Conservation (phyloP, 2,797 vertebrate species). For the Pseudochaenichthys georgianus region DNA sequence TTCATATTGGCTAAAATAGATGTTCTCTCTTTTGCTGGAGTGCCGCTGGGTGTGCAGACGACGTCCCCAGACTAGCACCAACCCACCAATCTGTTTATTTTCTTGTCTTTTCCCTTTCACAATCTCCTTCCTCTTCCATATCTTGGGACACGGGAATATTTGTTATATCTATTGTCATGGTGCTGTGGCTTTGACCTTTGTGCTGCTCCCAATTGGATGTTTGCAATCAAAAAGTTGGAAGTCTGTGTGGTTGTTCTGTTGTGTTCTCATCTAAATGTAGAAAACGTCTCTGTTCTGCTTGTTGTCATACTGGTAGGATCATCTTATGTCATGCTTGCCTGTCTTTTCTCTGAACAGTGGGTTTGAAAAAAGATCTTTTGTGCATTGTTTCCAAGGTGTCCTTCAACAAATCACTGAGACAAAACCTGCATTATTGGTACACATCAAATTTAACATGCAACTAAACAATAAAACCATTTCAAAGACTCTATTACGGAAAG, state of each 20-base stretch:
- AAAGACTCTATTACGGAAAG: slow-evolving; percentile 3
- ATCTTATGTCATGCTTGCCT: slow-evolving; percentile 21
- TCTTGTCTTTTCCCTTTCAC: slow-evolving; percentile 65
- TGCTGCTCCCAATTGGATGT: slow-evolving; percentile 42
- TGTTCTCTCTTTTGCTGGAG: slow-evolving; percentile 53
- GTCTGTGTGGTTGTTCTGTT: slow-evolving; percentile 51
- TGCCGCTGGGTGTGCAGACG: slow-evolving; percentile 31
- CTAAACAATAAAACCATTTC: background rate
- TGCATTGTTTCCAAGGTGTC: slow-evolving; percentile 25
- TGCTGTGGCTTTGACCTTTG: slow-evolving; percentile 64
- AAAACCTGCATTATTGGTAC: slow-evolving; percentile 1
- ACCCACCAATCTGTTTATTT: slow-evolving; percentile 68
- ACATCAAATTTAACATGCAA: background rate
- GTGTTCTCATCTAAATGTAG: slow-evolving; percentile 52
- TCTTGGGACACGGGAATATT: slow-evolving; percentile 65
- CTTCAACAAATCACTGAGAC: slow-evolving; percentile 34
- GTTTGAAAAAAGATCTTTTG: slow-evolving; percentile 21
- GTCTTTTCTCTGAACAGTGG: background rate
- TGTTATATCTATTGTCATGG: slow-evolving; percentile 66
- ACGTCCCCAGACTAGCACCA: slow-evolving; percentile 54
- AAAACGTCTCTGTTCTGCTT: slow-evolving; percentile 14
- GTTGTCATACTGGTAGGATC: slow-evolving; percentile 11
- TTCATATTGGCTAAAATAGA: slow-evolving; percentile 58
- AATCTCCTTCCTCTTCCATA: slow-evolving; percentile 56
- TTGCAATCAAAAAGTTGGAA: slow-evolving; percentile 63